These are phyloP conservation scores for Drosophila elegans DNA, from an alignment of 1,140 invertebrate species.

Conservation along the genomic window DNA sequence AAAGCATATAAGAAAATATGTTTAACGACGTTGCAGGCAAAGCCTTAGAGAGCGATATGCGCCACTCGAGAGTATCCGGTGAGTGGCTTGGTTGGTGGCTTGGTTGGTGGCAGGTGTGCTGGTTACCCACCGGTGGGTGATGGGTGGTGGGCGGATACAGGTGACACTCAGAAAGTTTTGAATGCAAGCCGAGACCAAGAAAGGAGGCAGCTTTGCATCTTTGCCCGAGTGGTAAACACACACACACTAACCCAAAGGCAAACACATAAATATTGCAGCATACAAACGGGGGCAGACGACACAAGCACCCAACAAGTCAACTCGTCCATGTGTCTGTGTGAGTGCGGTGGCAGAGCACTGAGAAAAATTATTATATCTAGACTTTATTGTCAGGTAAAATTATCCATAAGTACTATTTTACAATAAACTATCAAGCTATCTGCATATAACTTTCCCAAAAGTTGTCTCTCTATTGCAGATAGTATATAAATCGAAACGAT, in stretches of 20 bases:
- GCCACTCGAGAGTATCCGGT: constrained; percentile 36
- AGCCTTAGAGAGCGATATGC: constrained; percentile 64
- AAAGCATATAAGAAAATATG: constrained; percentile 54
- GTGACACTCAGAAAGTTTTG: constrained; percentile 60
- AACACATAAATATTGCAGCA: constrained; percentile 74
- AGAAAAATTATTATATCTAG: neutral
- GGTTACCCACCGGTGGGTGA: constrained; percentile 5
- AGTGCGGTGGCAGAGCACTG: constrained; percentile 32
- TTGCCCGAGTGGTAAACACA: constrained; percentile 67
- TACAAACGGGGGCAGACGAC: constrained; percentile 73
- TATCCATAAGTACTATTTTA: no score
- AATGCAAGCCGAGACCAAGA: constrained; percentile 51
- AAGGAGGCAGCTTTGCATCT: constrained; percentile 61
- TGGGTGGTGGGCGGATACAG: constrained; percentile 19
- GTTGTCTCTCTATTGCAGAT: no score
- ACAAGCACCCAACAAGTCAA: constrained; percentile 69
- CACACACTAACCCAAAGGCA: constrained; percentile 29
- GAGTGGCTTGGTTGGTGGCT: constrained; percentile 58
- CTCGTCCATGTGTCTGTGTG: constrained; percentile 35
- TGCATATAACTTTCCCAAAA: no score
- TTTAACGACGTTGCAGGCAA: constrained; percentile 59
- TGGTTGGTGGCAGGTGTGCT: constrained; percentile 38
- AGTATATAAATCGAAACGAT: no score
- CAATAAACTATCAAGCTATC: no score
- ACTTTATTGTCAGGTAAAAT: no score